These are phyloP conservation scores for Ciconia maguari DNA, from an alignment of 2,113 vertebrate genomes.

Conservation along the genomic window DNA sequence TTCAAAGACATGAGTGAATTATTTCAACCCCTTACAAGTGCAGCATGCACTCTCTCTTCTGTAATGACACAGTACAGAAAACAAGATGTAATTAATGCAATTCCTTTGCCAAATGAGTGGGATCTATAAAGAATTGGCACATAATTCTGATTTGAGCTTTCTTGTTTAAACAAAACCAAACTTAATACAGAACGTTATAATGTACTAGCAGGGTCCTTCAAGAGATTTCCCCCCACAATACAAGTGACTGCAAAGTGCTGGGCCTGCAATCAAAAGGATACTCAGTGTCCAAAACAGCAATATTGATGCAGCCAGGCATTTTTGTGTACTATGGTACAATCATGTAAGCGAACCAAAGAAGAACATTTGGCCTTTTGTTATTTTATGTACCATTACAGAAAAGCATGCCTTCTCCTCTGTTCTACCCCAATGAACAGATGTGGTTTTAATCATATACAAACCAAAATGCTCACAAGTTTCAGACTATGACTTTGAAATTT, in stretches of 20 bases:
- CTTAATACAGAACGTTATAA: not conserved
- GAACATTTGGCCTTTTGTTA: slow-evolving; percentile 3
- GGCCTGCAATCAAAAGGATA: not conserved
- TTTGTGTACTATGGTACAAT: not conserved
- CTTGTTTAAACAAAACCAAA: slow-evolving; percentile 36
- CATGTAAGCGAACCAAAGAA: not conserved
- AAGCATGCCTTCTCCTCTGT: not conserved
- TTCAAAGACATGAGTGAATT: not conserved
- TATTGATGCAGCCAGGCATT: not conserved
- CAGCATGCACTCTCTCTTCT: slow-evolving; percentile 24
- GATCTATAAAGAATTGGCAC: slow-evolving; percentile 17
- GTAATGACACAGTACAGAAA: slow-evolving; percentile 9
- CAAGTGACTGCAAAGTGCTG: not conserved
- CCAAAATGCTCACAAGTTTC: not conserved
- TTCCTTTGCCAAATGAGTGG: slow-evolving; percentile 35
- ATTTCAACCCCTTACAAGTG: slow-evolving; percentile 12
- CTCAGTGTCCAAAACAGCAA: not conserved
- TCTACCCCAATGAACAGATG: not conserved
- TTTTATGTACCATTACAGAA: not conserved
- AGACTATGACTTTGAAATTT: not conserved
- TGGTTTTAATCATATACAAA: not conserved
- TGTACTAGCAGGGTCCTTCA: not conserved
- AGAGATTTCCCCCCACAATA: not conserved
- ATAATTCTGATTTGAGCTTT: not conserved
- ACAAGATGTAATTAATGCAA: slow-evolving; percentile 45